Evolutionary conservation across 64 coral and sea anemone species (phyloP), one percentile per base, ranked within the genome.

Genomic region (Orbicella faveolata): DNA sequence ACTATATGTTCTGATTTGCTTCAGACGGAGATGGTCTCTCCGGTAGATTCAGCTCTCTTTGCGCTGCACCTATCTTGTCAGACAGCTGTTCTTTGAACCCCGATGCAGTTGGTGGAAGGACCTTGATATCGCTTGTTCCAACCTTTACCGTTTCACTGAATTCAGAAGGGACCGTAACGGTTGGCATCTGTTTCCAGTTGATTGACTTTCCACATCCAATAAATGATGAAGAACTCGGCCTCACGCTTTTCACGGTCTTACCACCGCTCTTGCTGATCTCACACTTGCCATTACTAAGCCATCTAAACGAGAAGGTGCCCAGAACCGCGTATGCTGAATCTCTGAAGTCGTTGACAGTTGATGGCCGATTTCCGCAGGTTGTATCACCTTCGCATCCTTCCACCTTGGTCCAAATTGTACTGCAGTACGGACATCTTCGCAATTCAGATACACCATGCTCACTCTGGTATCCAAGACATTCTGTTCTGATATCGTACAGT

Each of bases 391-490:
- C 78, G 33, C 78, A 80, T 0, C 78, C 78, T 61, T 80, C 78
- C 25, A 80, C 78, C 52, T 80, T 80, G 55, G 78, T 61, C 78
- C 78, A 80, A 35, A 80, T 80, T 1, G 6, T 13, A 61, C 78
- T 15, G n/a, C 78, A 80, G 55, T 80, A 14, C 17, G 78, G 78
- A 61, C 78, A 80, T 80, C 35, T 80, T 23, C 78, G 78, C 54
- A 80, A 80, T 80, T 80, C 78, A 80, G 78, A 80, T 61, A 80
- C 78, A 33, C 78, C 78, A 80, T 80, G 78, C 78, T 80, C 78
- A 63, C 78, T 80, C 70, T 87, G 85, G 41, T 87, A 87, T 75
- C 48, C 69, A 57, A 87, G 69, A 75, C 85, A 87, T 87, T 87
- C 85, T 14, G 69, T 75, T 87, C 85, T 87, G 69, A 87, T 75